Evolutionary conservation across 2,888 invertebrate genomes (phyloP), one percentile per base, ranked within the genome.

Genomic region (Noctuana brunneofusca): DNA sequence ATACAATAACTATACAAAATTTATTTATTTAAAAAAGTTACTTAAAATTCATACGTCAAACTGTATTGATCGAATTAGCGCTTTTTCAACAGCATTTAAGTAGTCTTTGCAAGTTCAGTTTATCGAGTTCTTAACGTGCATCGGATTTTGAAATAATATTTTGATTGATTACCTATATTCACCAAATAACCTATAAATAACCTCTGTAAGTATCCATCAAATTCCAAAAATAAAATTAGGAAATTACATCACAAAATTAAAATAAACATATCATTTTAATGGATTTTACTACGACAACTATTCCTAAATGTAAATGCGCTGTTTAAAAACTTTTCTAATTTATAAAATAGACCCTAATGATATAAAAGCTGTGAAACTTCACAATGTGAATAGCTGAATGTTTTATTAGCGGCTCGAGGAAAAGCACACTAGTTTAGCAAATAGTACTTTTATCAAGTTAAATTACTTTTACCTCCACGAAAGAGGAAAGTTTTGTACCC

Each of bases 361-460:
- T 71, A 72, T 69, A 65, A 74, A 68, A 75, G 72, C 74, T 73
- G 72, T 71, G 70, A 74, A 77, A 77, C 73, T 82, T 77, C 63
- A 69, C 70, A 74, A 67, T 69, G 70, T 72, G 69, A 75, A 75
- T 75, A 77, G 75, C 75, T 84, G 79, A 83, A 80, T 79, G 78
- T 77, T 84, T 84, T 76, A 85, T 83, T 80, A 78, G 72, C 71
- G 67, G 65, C 67, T 65, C 65, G 63, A 64, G 71, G 77, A 76
- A 80, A 52, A 77, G 80, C 74, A 83, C 76, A 76, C 75, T 75
- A 73, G 79, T 77, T 80, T 72, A 78, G 73, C 80, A 80, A 84
- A 84, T 80, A 83, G 74, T 75, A 74, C 73, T 76, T 77, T 78
- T 76, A 78, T 79, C 71, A 84, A 84, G 79, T 84, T 82, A 79